These are phyloP conservation scores for Tachyglossus aculeatus DNA, from an alignment of 2,797 vertebrate genomes.

Conservation along the genomic window DNA sequence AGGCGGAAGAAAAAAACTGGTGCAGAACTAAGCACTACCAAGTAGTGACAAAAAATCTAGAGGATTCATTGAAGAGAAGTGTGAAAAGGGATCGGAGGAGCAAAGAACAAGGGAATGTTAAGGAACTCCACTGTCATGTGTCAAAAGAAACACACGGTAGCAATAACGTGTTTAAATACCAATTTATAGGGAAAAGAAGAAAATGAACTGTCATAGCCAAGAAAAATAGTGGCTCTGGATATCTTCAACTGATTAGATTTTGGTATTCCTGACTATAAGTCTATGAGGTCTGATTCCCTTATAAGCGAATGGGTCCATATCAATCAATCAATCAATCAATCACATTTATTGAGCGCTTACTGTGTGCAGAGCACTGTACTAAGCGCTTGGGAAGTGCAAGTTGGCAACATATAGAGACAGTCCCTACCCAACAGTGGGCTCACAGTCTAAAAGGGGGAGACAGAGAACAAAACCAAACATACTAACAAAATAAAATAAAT, in stretches of 20 bases:
- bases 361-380: no score
- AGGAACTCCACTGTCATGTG: conserved; percentile 21
- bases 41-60: conserved; percentile 8
- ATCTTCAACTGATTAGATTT: conserved; percentile 46
- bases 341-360: no score
- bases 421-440: no score
- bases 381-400: no score
- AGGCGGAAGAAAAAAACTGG: not conserved
- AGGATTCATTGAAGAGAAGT: conserved; percentile 20
- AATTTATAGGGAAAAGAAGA: conserved; percentile 53
- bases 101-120: conserved; percentile 37
- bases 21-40: not conserved
- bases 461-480: no score
- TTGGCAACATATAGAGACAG: no score
- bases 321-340: no score
- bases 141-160: conserved; percentile 50
- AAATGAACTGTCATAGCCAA: conserved; percentile 44
- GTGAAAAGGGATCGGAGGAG: conserved; percentile 11
- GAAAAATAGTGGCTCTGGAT: conserved; percentile 53
- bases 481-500: no score
- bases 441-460: no score
- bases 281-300: conserved; percentile 52
- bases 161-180: conserved; percentile 52
- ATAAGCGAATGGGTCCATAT: no score
- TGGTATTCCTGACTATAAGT: conserved; percentile 42